Evolutionary conservation across 2,888 invertebrate species (phyloP).

Genomic region (Abrostola triplasia): DNA sequence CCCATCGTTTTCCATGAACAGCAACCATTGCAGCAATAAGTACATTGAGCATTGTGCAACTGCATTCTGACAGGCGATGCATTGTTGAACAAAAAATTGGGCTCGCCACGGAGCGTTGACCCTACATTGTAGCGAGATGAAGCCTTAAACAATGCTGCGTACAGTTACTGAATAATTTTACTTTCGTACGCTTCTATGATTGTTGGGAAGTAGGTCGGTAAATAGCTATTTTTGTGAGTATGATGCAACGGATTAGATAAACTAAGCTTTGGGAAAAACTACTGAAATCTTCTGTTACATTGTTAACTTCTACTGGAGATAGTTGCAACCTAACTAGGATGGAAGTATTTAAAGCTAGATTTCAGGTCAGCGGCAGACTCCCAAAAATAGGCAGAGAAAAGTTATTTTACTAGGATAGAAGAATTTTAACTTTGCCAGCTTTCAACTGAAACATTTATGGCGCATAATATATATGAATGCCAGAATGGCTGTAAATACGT

Average conservation of each 20-base stretch:
- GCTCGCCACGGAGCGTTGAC: conserved; percentile 44
- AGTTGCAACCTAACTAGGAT: too few species aligned
- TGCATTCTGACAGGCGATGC: conserved; percentile 52
- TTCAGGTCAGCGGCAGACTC: too few species aligned
- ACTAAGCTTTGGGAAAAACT: too few species aligned
- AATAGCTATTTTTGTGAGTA: background rate
- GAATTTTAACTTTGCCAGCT: too few species aligned
- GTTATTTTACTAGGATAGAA: too few species aligned
- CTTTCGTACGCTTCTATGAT: conserved; percentile 28
- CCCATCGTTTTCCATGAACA: conserved; percentile 47
- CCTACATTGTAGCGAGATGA: conserved; percentile 42
- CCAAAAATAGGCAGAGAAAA: too few species aligned
- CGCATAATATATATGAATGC: too few species aligned
- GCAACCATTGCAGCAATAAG: conserved; percentile 40
- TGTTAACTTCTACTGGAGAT: too few species aligned
- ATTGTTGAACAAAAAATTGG: conserved; percentile 55
- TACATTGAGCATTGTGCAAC: conserved; percentile 53
- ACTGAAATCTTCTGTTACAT: too few species aligned
- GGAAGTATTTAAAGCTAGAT: too few species aligned
- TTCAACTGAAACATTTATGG: too few species aligned
- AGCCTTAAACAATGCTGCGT: conserved; percentile 43
- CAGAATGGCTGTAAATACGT: too few species aligned
- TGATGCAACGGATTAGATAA: background rate
- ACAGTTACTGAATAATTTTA: conserved; percentile 44
- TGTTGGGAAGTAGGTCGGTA: conserved; percentile 20